phyloP scores from a whole-genome alignment of 2,888 invertebrate genomes.

The Conops quadrifasciatus region DNA sequence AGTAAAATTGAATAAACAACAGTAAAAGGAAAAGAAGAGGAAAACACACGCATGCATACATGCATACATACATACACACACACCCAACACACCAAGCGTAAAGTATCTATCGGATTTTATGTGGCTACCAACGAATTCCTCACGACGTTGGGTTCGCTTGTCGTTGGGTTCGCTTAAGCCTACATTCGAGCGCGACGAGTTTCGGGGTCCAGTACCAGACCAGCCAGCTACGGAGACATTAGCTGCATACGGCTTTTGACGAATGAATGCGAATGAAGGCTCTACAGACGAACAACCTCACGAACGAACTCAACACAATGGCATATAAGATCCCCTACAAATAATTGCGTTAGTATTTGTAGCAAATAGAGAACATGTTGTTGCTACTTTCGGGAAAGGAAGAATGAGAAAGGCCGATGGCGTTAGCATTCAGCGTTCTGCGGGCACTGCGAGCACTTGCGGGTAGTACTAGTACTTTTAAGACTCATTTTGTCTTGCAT shows the following conservation, averaged over 20 bases:
- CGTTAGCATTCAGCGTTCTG: slow-evolving; percentile 6
- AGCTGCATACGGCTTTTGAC: slow-evolving; percentile 10
- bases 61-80: slow-evolving; percentile 17
- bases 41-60: neutral
- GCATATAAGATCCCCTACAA: slow-evolving; percentile 12
- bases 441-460: slow-evolving; percentile 12
- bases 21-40: neutral
- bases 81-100: neutral
- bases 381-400: slow-evolving; percentile 7
- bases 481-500: no score
- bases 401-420: slow-evolving; percentile 8
- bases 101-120: slow-evolving; percentile 28
- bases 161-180: slow-evolving; percentile 8
- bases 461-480: no score
- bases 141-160: slow-evolving; percentile 26
- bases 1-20: slow-evolving; percentile 10
- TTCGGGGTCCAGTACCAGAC: neutral
- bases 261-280: slow-evolving; percentile 22
- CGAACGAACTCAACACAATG: slow-evolving; percentile 7
- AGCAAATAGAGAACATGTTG: slow-evolving; percentile 18
- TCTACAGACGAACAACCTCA: slow-evolving; percentile 20
- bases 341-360: slow-evolving; percentile 15
- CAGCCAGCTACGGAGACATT: no score
- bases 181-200: neutral
- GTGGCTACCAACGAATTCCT: slow-evolving; percentile 32